Percentiles rank a stretch among this genome's conserved stretches.
phyloP scores from a whole-genome alignment of 2,113 vertebrate genomes.

The Poeciliopsis turrubarensis region DNA sequence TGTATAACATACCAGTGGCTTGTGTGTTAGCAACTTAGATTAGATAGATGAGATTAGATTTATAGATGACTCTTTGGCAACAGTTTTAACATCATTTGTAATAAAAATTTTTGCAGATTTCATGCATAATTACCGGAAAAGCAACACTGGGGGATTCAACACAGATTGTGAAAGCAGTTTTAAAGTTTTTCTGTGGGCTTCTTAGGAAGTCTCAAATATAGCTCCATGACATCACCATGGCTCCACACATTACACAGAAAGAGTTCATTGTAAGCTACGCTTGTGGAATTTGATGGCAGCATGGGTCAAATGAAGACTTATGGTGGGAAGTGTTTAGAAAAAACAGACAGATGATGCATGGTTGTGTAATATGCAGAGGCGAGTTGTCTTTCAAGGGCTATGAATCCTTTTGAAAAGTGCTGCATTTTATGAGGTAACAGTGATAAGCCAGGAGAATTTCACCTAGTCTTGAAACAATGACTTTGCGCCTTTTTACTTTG shows the following conservation, averaged over 20 bases:
- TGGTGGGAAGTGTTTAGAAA: slow-evolving; percentile 8
- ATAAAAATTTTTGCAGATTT: neutral
- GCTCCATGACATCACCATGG: slow-evolving; percentile 29
- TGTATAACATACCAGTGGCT: slow-evolving; percentile 1
- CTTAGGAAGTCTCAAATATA: slow-evolving; percentile 22
- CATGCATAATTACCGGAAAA: neutral
- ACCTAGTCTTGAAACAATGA: too few relatives aligned
- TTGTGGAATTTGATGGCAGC: slow-evolving; percentile 46
- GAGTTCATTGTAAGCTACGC: slow-evolving; percentile 40
- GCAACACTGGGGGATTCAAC: neutral
- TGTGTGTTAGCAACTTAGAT: neutral
- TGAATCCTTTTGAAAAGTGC: too few relatives aligned
- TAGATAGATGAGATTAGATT: too few relatives aligned
- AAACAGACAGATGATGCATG: neutral
- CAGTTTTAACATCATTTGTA: neutral
- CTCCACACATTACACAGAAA: slow-evolving; percentile 27
- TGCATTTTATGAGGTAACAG: too few relatives aligned
- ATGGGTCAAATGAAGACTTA: neutral
- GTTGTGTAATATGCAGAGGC: too few relatives aligned
- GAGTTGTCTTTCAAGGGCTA: too few relatives aligned
- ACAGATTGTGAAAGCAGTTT: neutral
- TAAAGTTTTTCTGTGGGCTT: neutral
- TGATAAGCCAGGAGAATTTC: too few relatives aligned
- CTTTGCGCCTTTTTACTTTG: neutral
- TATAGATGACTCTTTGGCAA: neutral